Base-by-base conservation (phyloP, 2,888 invertebrate genomes). In the Lingula anatina region DNA sequence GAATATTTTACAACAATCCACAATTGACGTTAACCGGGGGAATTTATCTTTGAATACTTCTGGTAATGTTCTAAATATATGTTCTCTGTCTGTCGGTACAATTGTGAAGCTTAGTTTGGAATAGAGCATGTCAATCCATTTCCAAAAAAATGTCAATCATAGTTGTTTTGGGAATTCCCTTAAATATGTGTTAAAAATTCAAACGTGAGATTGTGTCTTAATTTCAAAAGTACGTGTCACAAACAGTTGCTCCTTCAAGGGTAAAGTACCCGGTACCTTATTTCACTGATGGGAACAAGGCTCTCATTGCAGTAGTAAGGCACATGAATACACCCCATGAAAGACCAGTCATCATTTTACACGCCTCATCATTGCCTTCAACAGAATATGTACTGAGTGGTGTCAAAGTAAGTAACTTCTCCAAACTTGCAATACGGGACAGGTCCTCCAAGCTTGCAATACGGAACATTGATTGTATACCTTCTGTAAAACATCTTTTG, bases 171-270 rank as follows among this genome's bases (percentile, higher is more conserved):
- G 51, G 31, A 38, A 55, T 37, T 2, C 49, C 51, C n/a, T 36
- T 46, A n/a, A n/a, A 40, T 15, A 40, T 49, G 37, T 15, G 47
- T 42, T 7, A 53, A 15, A 23, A 41, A 49, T 24, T 54, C 50
- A 46, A 54, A 54, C 21, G 44, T n/a, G n/a, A n/a, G n/a, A n/a
- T n/a, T n/a, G n/a, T n/a, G n/a, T n/a, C n/a, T n/a, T n/a, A n/a
- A n/a, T 49, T 56, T 56, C 5, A 55, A 36, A 5, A 50, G n/a
- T n/a, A n/a, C n/a, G 41, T 1, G 54, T 54, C 9, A 52, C 3
- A 42, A 56, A 54, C 7, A 55, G 26, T 21, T 53, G 49, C 1
- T 53, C 51, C 28, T 24, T 40, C 5, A 46, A 25, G 5, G 39
- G 3, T 0, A 15, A 23, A 1, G n/a, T n/a, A n/a, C n/a, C n/a